phyloP scores from a whole-genome alignment of 2,888 invertebrate species.

The Stenodema calcarata region DNA sequence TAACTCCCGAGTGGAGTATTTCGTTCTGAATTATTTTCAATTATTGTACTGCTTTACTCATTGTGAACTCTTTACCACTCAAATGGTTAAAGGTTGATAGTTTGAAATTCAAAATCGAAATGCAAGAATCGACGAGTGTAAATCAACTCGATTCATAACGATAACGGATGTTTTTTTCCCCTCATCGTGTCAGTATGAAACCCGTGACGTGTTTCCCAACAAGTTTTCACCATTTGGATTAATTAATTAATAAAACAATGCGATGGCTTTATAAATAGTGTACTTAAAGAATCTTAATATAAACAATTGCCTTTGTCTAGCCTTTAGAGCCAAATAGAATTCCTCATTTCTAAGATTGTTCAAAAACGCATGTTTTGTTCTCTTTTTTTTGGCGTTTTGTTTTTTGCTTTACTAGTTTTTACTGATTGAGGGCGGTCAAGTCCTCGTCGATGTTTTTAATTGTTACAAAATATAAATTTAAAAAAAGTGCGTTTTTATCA shows the following conservation, averaged over 20 bases:
- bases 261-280: constrained; percentile 20
- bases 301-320: constrained; percentile 29
- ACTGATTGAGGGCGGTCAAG: neutral
- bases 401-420: constrained; percentile 34
- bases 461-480: neutral
- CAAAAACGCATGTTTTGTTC: neutral
- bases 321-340: constrained; percentile 12
- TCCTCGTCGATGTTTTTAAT: too few relatives aligned
- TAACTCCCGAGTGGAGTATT: too few relatives aligned
- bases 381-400: neutral
- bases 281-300: neutral
- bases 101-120: too few relatives aligned
- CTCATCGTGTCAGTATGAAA: too few relatives aligned
- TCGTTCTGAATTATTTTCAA: neutral
- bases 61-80: neutral
- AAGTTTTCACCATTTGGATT: neutral
- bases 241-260: neutral
- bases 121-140: too few relatives aligned
- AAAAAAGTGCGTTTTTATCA: neutral
- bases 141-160: too few relatives aligned
- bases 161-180: too few relatives aligned
- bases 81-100: neutral
- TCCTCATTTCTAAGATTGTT: neutral
- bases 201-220: neutral
- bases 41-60: neutral